Evolutionary conservation across 2,888 invertebrate species (phyloP).

Genomic region (Gnatocerus cornutus): DNA sequence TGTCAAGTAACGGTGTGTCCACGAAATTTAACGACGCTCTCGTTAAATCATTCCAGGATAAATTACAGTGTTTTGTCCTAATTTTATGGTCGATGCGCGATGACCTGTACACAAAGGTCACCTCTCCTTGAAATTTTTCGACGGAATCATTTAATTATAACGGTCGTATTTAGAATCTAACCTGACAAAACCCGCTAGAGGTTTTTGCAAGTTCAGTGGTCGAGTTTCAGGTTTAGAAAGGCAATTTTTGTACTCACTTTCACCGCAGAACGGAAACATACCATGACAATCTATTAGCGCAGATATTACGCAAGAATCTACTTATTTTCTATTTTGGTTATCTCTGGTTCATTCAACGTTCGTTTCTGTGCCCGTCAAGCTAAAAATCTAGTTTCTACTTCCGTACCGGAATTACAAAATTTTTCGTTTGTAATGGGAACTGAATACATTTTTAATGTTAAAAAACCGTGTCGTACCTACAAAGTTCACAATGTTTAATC

Average conservation of each 20-base stretch:
- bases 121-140: not conserved
- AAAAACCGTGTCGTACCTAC: constrained; percentile 14
- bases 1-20: constrained; percentile 41
- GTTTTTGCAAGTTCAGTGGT: not conserved
- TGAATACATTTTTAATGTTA: constrained; percentile 33
- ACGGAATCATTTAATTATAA: not conserved
- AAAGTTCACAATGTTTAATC: constrained; percentile 42
- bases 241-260: constrained; percentile 43
- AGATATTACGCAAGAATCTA: constrained; percentile 34
- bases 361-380: constrained; percentile 2
- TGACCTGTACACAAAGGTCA: constrained; percentile 1
- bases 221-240: constrained; percentile 34
- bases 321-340: constrained; percentile 25
- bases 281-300: constrained; percentile 35
- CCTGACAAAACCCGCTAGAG: not conserved
- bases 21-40: constrained; percentile 27
- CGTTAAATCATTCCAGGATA: constrained; percentile 16
- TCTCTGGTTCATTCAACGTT: constrained; percentile 18
- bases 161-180: not conserved
- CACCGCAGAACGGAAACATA: constrained; percentile 44
- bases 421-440: constrained; percentile 26
- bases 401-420: constrained; percentile 26
- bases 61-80: not conserved
- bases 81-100: constrained; percentile 8
- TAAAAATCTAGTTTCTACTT: constrained; percentile 4